Percentiles rank a stretch among this genome's conserved stretches.
phyloP scores from a whole-genome alignment of 2,113 vertebrate species.

The Diadophis punctatus region DNA sequence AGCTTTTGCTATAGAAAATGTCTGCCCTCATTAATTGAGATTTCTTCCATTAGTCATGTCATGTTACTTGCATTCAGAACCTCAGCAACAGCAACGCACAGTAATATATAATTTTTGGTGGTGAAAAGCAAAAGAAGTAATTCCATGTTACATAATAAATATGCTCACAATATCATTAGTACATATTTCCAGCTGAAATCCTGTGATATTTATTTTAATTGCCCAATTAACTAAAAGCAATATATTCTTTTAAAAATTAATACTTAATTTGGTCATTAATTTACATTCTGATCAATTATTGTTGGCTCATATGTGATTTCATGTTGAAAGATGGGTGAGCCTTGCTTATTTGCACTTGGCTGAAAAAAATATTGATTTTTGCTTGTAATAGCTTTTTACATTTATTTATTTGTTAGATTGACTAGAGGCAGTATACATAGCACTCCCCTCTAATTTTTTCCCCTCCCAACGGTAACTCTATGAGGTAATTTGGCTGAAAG shows the following conservation, averaged over 20 bases:
- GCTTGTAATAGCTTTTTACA: not conserved
- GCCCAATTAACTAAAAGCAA: conserved; percentile 17
- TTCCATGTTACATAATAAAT: not conserved
- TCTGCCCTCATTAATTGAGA: not conserved
- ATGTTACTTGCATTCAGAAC: not conserved
- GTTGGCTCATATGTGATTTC: not conserved
- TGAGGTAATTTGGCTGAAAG: not conserved
- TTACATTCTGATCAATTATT: conserved; percentile 5
- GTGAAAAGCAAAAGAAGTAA: not conserved
- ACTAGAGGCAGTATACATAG: not conserved
- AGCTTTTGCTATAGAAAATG: not conserved
- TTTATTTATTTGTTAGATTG: not conserved
- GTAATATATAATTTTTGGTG: not conserved
- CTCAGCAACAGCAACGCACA: not conserved
- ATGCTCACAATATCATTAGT: not conserved
- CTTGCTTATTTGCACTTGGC: not conserved
- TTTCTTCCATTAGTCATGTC: not conserved
- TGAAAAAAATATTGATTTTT: not conserved
- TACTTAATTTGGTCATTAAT: not conserved
- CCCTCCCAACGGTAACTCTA: not conserved
- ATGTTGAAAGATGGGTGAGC: not conserved
- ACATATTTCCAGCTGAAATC: conserved; percentile 8
- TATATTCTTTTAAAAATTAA: not conserved
- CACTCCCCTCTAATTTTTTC: not conserved
- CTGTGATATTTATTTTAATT: conserved; percentile 16